Evolutionary conservation across 2,888 invertebrate genomes (phyloP).

Genomic region (Ceramica pisi): DNA sequence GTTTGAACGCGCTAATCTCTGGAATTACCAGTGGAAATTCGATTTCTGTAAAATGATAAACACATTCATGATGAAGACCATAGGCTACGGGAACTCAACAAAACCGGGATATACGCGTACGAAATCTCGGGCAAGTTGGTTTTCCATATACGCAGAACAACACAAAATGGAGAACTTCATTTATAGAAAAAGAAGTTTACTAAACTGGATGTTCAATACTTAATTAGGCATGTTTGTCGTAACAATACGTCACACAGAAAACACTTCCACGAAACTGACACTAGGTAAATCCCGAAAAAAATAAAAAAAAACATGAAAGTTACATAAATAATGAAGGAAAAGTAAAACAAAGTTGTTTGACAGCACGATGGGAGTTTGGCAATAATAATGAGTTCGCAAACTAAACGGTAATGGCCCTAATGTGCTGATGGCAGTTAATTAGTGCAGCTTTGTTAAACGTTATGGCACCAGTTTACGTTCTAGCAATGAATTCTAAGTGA

Average conservation of each 20-base stretch:
- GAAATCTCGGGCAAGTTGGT: no score
- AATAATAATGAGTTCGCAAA: conserved; percentile 63
- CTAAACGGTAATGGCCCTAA: conserved; percentile 54
- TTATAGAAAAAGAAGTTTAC: no score
- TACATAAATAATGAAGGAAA: conserved; percentile 13
- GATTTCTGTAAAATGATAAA: no score
- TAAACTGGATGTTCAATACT: no score
- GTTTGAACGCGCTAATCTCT: no score
- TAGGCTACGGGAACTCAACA: no score
- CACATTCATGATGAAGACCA: no score
- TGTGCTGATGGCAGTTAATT: conserved; percentile 53
- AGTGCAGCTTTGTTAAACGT: conserved; percentile 34
- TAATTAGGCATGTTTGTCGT: neutral
- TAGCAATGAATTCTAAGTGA: neutral
- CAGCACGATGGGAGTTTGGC: conserved; percentile 41
- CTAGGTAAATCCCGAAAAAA: conserved; percentile 28
- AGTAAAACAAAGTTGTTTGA: conserved; percentile 39
- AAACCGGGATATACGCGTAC: no score
- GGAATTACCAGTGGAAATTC: no score
- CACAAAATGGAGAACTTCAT: no score
- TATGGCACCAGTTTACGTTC: conserved; percentile 23
- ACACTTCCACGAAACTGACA: conserved; percentile 2
- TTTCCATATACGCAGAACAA: no score
- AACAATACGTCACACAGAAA: neutral
- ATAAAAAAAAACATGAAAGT: conserved; percentile 21